Evolutionary conservation across 2,888 invertebrate genomes (phyloP).

Genomic region (Chaitophorus viminalis): DNA sequence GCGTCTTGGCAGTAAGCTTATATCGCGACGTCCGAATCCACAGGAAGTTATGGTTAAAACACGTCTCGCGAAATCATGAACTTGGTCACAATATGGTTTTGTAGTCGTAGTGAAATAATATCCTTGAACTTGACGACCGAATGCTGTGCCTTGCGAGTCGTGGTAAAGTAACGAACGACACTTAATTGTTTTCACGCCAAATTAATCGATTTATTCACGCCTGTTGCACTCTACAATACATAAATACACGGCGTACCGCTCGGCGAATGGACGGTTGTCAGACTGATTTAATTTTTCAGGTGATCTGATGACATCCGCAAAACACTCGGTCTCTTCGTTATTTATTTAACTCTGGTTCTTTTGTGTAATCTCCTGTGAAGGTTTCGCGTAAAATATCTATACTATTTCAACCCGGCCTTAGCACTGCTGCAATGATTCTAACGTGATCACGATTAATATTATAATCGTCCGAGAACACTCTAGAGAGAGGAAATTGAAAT

Average conservation of each 20-base stretch:
- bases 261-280: background rate
- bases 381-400: background rate
- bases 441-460: slow-evolving; percentile 39
- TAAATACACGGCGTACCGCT: background rate
- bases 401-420: background rate
- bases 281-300: background rate
- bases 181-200: slow-evolving; percentile 39
- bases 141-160: background rate
- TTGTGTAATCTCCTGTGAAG: background rate
- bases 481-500: background rate
- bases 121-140: slow-evolving; percentile 44
- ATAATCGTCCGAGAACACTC: slow-evolving; percentile 18
- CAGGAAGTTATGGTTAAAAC: no score
- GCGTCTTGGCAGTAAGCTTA: no score
- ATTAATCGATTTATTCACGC: slow-evolving; percentile 36
- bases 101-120: background rate
- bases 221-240: background rate
- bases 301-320: background rate
- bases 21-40: no score
- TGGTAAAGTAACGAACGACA: background rate
- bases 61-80: background rate
- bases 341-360: background rate
- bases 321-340: background rate
- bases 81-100: slow-evolving; percentile 4
- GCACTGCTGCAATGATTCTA: background rate